A percentile compares a stretch with the other conserved stretches of the same genome.
These are phyloP conservation scores for Hycleus phaleratus DNA, from an alignment of 1,140 invertebrate genomes.

Conservation along the genomic window DNA sequence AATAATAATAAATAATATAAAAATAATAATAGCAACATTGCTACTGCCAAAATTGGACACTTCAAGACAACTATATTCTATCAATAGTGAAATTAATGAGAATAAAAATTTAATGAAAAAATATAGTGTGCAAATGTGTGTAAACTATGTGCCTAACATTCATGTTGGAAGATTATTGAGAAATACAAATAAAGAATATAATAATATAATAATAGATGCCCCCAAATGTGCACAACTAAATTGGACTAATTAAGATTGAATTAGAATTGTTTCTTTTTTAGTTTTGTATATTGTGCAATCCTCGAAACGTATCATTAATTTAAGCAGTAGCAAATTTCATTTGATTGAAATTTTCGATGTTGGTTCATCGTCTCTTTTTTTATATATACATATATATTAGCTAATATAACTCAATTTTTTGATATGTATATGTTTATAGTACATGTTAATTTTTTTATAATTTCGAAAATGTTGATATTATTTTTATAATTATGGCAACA, in stretches of 20 bases:
- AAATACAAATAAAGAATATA: constrained; percentile 13
- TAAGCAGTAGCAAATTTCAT: neutral
- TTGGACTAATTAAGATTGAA: constrained; percentile 8
- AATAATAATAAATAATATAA: neutral
- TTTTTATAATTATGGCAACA: constrained; percentile 7
- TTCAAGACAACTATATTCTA: constrained; percentile 11
- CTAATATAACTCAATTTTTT: constrained; percentile 6
- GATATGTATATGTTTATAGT: constrained; percentile 1
- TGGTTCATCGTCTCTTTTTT: constrained; percentile 4
- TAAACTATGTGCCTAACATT: constrained; percentile 37
- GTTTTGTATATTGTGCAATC: constrained; percentile 15
- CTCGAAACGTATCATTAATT: constrained; percentile 5
- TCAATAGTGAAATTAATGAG: constrained; percentile 23
- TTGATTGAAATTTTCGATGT: neutral
- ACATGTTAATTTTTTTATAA: constrained; percentile 5
- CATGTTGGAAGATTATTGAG: constrained; percentile 18
- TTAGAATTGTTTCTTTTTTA: neutral
- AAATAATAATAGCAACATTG: constrained; percentile 1
- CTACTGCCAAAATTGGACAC: constrained; percentile 26
- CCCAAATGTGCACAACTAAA: constrained; percentile 15
- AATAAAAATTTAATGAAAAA: constrained; percentile 18
- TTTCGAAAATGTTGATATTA: constrained; percentile 5
- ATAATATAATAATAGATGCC: constrained; percentile 18
- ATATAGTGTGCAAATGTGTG: constrained; percentile 37
- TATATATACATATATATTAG: constrained; percentile 7